These are phyloP conservation scores for Temnopleurus reevesii DNA, from an alignment of 53 echinoderm and acorn worm species.

Conservation along the genomic window DNA sequence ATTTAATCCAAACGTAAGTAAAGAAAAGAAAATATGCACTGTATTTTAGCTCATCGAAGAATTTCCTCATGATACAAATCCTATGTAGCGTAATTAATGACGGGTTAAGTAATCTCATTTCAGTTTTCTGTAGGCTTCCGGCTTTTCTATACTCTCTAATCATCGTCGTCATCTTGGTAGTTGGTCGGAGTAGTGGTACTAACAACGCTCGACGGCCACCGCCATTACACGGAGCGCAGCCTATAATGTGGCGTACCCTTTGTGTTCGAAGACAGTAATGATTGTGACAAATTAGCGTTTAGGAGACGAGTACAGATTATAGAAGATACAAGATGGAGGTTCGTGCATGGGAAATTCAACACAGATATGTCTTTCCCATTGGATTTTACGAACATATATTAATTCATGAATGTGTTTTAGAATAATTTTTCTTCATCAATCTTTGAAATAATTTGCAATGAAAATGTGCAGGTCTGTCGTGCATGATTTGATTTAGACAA, in stretches of 20 bases:
- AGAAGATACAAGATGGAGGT: too few relatives aligned
- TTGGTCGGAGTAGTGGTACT: not conserved
- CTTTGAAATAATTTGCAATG: too few relatives aligned
- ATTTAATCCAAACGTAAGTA: not conserved
- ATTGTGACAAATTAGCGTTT: constrained; percentile 14
- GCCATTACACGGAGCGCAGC: not conserved
- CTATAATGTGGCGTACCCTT: not conserved
- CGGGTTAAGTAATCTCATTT: constrained; percentile 17
- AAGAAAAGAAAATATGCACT: not conserved
- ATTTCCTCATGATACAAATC: not conserved
- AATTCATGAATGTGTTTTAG: too few relatives aligned
- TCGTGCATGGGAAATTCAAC: too few relatives aligned
- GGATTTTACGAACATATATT: too few relatives aligned
- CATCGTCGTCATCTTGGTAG: too few relatives aligned
- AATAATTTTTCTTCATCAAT: too few relatives aligned
- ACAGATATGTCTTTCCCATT: too few relatives aligned
- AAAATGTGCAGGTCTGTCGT: too few relatives aligned
- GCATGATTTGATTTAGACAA: too few relatives aligned
- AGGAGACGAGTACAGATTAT: too few relatives aligned
- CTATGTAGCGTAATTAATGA: not conserved
- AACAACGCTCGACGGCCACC: not conserved
- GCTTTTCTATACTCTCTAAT: not conserved
- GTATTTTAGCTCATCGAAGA: not conserved
- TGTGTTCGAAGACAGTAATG: not conserved
- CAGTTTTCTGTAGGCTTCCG: not conserved